phyloP scores from a whole-genome alignment of 2,797 vertebrate genomes.

The Xenopus petersii region DNA sequence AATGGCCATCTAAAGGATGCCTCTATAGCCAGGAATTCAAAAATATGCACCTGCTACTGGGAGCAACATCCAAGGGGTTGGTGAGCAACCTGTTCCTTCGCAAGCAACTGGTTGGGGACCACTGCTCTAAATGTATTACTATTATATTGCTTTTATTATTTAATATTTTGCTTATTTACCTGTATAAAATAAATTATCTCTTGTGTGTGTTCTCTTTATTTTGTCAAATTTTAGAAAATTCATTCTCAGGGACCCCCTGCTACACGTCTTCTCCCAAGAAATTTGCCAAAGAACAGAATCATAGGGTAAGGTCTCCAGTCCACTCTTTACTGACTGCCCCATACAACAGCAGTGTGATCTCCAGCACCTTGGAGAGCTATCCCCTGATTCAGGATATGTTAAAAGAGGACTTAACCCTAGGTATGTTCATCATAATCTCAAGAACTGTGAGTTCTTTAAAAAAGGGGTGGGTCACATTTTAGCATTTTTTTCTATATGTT shows the following conservation, averaged over 20 bases:
- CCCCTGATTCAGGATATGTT: background rate
- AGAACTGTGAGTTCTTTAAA: background rate
- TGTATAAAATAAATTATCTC: no score
- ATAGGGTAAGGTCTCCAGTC: constrained; percentile 68
- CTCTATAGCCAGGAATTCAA: no score
- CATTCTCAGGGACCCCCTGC: constrained; percentile 44
- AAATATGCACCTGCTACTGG: no score
- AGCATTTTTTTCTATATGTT: background rate
- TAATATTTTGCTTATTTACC: no score
- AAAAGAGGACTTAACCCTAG: background rate
- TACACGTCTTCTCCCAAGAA: constrained; percentile 53
- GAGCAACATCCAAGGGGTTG: no score
- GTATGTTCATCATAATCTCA: constrained; percentile 13
- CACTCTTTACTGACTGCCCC: constrained; percentile 68
- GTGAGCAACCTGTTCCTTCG: no score
- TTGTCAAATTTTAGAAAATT: constrained; percentile 33
- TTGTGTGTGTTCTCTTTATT: background rate
- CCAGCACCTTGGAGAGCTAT: constrained; percentile 26
- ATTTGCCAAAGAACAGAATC: constrained; percentile 45
- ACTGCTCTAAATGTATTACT: no score
- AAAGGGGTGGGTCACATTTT: background rate
- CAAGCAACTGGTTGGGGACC: no score
- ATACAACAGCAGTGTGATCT: constrained; percentile 3
- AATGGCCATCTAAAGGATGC: no score
- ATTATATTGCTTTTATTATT: no score